Conservation (phyloP, 2,888 invertebrate species). For the Melieria crassipennis region DNA sequence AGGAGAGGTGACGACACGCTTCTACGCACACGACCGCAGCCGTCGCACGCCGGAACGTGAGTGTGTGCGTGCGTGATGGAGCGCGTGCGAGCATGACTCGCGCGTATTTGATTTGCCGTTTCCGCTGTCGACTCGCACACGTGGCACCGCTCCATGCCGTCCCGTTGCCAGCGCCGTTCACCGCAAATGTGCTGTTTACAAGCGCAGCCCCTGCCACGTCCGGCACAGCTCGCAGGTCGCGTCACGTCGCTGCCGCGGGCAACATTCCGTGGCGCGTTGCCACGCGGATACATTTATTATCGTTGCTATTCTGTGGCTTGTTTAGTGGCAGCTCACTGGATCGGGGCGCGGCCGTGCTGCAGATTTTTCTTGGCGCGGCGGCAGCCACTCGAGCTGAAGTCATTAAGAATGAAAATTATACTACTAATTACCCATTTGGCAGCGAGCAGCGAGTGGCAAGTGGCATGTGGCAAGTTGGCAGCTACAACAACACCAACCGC, state of each 20-base stretch:
- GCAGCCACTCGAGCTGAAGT: constrained; percentile 44
- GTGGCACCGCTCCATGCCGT: not conserved
- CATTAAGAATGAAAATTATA: constrained; percentile 59
- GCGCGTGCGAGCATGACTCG: too few relatives aligned
- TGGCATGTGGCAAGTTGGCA: not conserved
- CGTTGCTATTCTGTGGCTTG: constrained; percentile 19
- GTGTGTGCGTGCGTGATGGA: not conserved
- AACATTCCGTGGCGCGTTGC: not conserved
- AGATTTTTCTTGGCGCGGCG: constrained; percentile 33
- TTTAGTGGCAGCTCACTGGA: not conserved
- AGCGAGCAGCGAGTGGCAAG: constrained; percentile 31
- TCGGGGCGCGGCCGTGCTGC: not conserved
- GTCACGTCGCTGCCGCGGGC: not conserved
- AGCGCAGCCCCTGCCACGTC: not conserved
- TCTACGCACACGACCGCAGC: too few relatives aligned
- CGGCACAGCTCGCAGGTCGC: not conserved
- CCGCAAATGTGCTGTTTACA: not conserved
- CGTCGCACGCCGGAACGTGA: not conserved
- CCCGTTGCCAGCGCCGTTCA: not conserved
- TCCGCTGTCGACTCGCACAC: too few relatives aligned
- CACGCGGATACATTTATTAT: constrained; percentile 9
- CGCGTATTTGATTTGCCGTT: too few relatives aligned
- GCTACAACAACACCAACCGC: not conserved
- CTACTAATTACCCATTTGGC: constrained; percentile 57
- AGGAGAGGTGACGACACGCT: too few relatives aligned